Evolutionary conservation across 2,797 vertebrate genomes (phyloP).

Genomic region (Vultur gryphus): DNA sequence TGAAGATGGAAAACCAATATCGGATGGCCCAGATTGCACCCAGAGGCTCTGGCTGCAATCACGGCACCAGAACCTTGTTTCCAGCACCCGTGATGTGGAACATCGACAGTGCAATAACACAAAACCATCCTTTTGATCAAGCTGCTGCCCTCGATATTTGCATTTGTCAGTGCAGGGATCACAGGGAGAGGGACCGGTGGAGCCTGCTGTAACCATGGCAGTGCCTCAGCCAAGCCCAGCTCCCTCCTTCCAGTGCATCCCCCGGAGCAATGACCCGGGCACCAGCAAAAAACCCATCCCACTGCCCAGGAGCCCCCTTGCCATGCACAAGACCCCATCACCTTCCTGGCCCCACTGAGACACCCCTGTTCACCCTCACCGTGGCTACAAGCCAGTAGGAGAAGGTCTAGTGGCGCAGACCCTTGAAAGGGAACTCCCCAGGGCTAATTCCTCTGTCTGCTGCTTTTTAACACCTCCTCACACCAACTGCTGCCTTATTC

Average conservation of each 20-base stretch:
- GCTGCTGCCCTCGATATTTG: background rate
- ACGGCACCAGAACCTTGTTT: background rate
- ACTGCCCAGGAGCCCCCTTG: background rate
- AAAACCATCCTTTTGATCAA: background rate
- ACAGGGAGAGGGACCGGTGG: background rate
- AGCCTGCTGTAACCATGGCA: background rate
- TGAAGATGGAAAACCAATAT: background rate
- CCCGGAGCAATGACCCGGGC: too few relatives aligned
- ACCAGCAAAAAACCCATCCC: background rate
- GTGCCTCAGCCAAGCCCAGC: background rate
- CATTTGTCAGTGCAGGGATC: background rate
- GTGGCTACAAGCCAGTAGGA: accelerated
- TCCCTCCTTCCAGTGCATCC: background rate
- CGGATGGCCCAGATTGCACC: background rate
- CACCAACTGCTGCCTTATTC: background rate
- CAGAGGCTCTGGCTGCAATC: background rate
- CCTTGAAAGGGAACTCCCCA: background rate
- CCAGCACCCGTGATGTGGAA: background rate
- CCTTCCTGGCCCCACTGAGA: background rate
- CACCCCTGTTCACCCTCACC: background rate
- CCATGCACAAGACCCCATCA: background rate
- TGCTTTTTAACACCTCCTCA: background rate
- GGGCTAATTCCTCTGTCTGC: background rate
- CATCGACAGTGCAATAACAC: background rate
- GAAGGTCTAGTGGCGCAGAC: background rate